Evolutionary conservation across 2,888 invertebrate species (phyloP).

Genomic region (Drosophila algonquin): DNA sequence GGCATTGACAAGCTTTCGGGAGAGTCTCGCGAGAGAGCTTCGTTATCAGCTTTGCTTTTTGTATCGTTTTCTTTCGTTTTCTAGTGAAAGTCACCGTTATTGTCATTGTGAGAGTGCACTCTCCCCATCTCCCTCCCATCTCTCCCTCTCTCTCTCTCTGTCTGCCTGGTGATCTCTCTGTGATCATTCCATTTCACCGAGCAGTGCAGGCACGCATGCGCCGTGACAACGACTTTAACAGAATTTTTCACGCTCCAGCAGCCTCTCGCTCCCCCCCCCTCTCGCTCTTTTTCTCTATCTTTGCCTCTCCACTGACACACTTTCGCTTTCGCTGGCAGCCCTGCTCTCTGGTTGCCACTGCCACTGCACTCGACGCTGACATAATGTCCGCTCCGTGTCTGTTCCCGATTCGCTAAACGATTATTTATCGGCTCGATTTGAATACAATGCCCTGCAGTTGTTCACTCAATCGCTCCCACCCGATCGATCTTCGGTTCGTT

Average conservation of each 20-base stretch:
- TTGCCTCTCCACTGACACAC: constrained; percentile 58
- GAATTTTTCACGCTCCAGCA: constrained; percentile 49
- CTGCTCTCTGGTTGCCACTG: background rate
- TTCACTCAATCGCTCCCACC: constrained; percentile 21
- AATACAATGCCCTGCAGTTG: constrained; percentile 23
- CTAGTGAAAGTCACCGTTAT: constrained; percentile 77
- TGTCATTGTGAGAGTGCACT: constrained; percentile 55
- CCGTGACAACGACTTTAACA: constrained; percentile 38
- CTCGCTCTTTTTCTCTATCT: constrained; percentile 21
- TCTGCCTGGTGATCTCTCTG: background rate
- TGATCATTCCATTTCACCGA: constrained; percentile 55
- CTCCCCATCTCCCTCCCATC: background rate
- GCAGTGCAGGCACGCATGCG: constrained; percentile 46
- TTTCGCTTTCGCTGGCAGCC: constrained; percentile 68
- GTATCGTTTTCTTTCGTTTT: constrained; percentile 55
- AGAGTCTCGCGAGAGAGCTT: constrained; percentile 26
- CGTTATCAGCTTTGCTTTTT: constrained; percentile 36
- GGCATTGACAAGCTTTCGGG: constrained; percentile 7
- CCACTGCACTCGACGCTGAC: constrained; percentile 67
- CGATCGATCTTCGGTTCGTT: constrained; percentile 34
- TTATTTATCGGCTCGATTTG: constrained; percentile 63
- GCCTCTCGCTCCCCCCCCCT: constrained; percentile 17
- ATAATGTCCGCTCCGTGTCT: constrained; percentile 58
- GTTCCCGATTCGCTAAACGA: constrained; percentile 61
- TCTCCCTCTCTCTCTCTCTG: background rate